phyloP scores from a whole-genome alignment of 2,888 invertebrate genomes.

The Sminthurinus aureus region DNA sequence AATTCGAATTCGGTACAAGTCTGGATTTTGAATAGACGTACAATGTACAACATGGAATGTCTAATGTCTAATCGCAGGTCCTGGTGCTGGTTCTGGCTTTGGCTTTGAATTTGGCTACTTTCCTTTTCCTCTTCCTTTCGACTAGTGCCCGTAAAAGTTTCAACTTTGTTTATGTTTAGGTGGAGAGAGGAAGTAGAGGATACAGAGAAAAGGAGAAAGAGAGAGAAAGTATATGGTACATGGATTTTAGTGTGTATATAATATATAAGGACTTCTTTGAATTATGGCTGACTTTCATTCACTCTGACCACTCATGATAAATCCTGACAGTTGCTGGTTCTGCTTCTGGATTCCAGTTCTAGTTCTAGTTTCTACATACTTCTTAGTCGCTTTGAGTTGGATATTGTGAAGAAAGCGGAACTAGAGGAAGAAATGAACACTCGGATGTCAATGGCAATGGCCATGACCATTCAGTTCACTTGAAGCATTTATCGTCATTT shows the following conservation, averaged over 20 bases:
- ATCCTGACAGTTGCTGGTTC: not conserved
- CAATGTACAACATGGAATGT: no score
- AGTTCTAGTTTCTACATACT: no score
- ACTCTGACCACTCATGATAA: slow-evolving; percentile 12
- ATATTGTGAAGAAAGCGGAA: not conserved
- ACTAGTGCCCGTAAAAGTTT: not conserved
- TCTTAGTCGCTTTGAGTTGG: not conserved
- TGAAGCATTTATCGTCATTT: not conserved
- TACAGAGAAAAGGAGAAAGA: no score
- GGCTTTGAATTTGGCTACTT: no score
- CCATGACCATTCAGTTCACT: not conserved
- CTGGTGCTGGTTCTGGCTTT: no score
- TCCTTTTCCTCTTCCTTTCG: not conserved
- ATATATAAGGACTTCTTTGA: not conserved
- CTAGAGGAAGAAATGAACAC: not conserved
- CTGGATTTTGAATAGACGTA: no score
- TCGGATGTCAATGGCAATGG: not conserved
- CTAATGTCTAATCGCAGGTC: no score
- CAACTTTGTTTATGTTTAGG: slow-evolving; percentile 3
- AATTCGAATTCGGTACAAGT: no score
- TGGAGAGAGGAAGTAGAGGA: not conserved
- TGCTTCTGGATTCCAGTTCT: no score
- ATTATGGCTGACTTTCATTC: slow-evolving; percentile 13
- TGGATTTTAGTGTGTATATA: no score
- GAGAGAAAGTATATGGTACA: no score